These are phyloP conservation scores for Propsilocerus akamusi DNA, from an alignment of 1,140 invertebrate genomes.

Conservation along the genomic window DNA sequence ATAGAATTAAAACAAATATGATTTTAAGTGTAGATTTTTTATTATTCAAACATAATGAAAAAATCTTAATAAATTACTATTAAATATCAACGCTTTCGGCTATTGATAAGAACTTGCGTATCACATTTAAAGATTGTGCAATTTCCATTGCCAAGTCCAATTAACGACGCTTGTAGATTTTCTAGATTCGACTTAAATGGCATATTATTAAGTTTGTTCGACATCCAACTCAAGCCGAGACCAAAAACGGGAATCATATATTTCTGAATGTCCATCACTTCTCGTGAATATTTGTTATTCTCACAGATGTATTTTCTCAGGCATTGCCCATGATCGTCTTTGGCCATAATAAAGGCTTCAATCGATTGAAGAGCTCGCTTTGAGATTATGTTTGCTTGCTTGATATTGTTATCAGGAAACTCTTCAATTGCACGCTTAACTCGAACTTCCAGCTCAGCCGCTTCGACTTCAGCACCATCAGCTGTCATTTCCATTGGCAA, in stretches of 20 bases:
- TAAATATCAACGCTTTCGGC: too few relatives aligned
- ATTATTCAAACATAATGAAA: too few relatives aligned
- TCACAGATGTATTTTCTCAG: slow-evolving; percentile 38
- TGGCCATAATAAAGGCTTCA: slow-evolving; percentile 28
- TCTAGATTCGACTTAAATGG: slow-evolving; percentile 15
- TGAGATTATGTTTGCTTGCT: slow-evolving; percentile 30
- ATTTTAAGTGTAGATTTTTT: too few relatives aligned
- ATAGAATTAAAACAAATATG: too few relatives aligned
- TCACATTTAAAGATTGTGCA: slow-evolving; percentile 14
- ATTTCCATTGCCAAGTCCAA: slow-evolving; percentile 32
- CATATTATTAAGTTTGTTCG: slow-evolving; percentile 22
- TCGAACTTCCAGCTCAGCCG: slow-evolving; percentile 14
- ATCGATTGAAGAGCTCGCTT: slow-evolving; percentile 30
- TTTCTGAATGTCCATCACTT: slow-evolving; percentile 27
- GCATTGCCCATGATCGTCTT: slow-evolving; percentile 30
- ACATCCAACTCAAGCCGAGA: slow-evolving; percentile 36
- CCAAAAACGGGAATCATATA: slow-evolving; percentile 50
- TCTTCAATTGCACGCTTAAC: slow-evolving; percentile 15
- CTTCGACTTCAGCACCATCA: not conserved
- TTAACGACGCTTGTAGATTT: slow-evolving; percentile 29
- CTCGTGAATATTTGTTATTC: slow-evolving; percentile 37
- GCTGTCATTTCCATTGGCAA: slow-evolving; percentile 4
- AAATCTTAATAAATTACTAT: too few relatives aligned
- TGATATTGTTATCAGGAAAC: slow-evolving; percentile 3
- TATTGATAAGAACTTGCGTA: not conserved